Percentiles rank a stretch among this genome's conserved stretches.
These are phyloP conservation scores for Rhyacophila brunnea DNA, from an alignment of 1,140 invertebrate species.

Conservation along the genomic window DNA sequence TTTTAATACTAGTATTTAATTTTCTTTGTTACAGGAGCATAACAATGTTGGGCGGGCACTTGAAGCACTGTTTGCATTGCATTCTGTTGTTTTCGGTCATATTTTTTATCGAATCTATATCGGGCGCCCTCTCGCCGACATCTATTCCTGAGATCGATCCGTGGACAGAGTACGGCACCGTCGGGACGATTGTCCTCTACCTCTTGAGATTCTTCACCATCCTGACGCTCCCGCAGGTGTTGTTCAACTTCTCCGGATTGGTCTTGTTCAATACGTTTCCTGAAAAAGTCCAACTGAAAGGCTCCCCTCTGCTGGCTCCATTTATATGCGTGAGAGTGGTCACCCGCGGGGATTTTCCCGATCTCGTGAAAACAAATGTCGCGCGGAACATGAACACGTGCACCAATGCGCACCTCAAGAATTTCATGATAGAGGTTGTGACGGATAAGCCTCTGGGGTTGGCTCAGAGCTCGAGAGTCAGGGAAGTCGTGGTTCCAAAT, in stretches of 20 bases:
- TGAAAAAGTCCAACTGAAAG: constrained; percentile 86
- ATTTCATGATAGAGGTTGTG: constrained; percentile 96
- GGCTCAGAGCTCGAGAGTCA: constrained; percentile 66
- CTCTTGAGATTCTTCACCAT: constrained; percentile 79
- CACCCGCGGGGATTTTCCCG: constrained; percentile 92
- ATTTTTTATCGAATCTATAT: constrained; percentile 73
- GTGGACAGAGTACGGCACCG: constrained; percentile 74
- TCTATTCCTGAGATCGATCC: constrained; percentile 69
- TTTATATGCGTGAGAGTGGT: constrained; percentile 96
- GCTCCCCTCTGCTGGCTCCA: constrained; percentile 86
- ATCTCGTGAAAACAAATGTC: constrained; percentile 88
- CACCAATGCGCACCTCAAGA: constrained; percentile 86
- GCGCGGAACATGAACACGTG: constrained; percentile 87
- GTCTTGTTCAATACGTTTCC: constrained; percentile 94
- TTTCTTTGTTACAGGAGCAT: constrained; percentile 43
- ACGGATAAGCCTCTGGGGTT: constrained; percentile 87
- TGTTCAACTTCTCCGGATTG: constrained; percentile 90
- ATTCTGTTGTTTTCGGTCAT: constrained; percentile 73
- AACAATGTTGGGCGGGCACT: constrained; percentile 47
- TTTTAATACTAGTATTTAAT: constrained; percentile 8
- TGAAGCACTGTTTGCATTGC: constrained; percentile 68
- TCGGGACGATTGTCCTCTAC: constrained; percentile 74
- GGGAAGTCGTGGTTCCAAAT: constrained; percentile 85
- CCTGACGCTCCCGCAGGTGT: constrained; percentile 83
- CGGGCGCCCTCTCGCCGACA: constrained; percentile 72